Percentiles rank a stretch among this genome's conserved stretches.
These are phyloP conservation scores for Microtus richardsoni DNA, from an alignment of 2,113 vertebrate genomes.

Conservation along the genomic window DNA sequence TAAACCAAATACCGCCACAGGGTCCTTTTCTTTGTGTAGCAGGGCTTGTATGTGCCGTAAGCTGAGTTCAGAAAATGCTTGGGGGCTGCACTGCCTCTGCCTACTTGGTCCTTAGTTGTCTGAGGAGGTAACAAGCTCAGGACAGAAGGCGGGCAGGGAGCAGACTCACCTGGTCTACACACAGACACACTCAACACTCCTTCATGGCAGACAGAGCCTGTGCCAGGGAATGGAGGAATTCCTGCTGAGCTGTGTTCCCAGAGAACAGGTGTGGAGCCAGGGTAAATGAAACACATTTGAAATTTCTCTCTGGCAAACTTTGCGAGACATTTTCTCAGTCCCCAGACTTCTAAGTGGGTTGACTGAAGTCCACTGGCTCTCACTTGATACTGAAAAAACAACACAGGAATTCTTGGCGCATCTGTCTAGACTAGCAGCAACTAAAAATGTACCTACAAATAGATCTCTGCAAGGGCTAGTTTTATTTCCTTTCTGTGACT, in stretches of 20 bases:
- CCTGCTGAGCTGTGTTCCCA: background rate
- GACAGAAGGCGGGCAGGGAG: accelerated
- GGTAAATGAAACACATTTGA: accelerated
- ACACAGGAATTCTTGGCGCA: background rate
- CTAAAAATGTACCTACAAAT: background rate
- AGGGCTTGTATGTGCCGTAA: accelerated
- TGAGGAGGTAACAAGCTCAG: background rate
- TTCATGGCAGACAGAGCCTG: background rate
- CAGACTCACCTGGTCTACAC: accelerated
- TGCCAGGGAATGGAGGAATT: background rate
- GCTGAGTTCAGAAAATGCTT: accelerated
- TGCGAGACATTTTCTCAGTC: accelerated
- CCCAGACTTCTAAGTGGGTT: background rate
- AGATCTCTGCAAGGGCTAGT: background rate
- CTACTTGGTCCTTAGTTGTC: background rate
- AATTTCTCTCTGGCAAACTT: background rate
- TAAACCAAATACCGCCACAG: background rate
- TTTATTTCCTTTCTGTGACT: background rate
- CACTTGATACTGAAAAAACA: background rate
- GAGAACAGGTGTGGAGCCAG: background rate
- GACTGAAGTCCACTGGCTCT: background rate
- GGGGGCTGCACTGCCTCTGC: background rate
- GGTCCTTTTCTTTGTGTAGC: accelerated
- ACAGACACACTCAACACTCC: background rate
- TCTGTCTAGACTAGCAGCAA: background rate